Conservation (phyloP, 2,797 vertebrate species). For the Toxotes lorentzi region DNA sequence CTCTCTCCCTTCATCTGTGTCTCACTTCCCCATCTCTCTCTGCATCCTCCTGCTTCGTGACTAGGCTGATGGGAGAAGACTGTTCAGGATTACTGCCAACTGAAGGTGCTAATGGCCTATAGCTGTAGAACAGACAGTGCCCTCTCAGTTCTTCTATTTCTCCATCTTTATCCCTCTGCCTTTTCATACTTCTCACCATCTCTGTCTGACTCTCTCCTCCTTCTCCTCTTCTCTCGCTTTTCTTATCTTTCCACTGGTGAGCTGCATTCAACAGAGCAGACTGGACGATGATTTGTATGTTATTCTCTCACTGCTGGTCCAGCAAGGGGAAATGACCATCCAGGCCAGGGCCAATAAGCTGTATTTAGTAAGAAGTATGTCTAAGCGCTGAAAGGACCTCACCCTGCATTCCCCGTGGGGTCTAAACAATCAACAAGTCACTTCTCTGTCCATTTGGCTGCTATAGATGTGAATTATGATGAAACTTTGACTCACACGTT, state of each 20-base stretch:
- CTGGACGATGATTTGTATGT: conserved; percentile 37
- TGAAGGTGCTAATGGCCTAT: conserved; percentile 69
- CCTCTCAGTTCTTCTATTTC: conserved; percentile 29
- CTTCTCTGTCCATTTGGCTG: neutral
- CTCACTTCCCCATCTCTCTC: conserved; percentile 18
- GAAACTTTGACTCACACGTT: neutral
- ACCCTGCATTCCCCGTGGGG: neutral
- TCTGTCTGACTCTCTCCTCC: neutral
- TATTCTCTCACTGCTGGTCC: conserved; percentile 13
- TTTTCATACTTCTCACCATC: conserved; percentile 28
- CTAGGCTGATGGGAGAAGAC: conserved; percentile 53
- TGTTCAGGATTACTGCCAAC: conserved; percentile 45
- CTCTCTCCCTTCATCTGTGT: conserved; percentile 2
- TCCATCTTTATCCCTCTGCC: conserved; percentile 31
- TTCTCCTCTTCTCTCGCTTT: conserved; percentile 1
- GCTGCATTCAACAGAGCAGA: conserved; percentile 35
- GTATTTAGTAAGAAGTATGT: neutral
- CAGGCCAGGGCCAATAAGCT: conserved; percentile 2
- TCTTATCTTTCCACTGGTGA: conserved; percentile 5
- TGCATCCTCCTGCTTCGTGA: conserved; percentile 53
- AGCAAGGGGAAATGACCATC: conserved; percentile 10
- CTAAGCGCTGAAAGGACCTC: neutral
- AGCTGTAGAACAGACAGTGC: conserved; percentile 55
- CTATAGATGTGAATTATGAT: neutral
- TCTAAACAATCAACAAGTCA: neutral